These are phyloP conservation scores for Brotogeris chrysoptera DNA, from an alignment of 2,797 vertebrate species.

Conservation along the genomic window DNA sequence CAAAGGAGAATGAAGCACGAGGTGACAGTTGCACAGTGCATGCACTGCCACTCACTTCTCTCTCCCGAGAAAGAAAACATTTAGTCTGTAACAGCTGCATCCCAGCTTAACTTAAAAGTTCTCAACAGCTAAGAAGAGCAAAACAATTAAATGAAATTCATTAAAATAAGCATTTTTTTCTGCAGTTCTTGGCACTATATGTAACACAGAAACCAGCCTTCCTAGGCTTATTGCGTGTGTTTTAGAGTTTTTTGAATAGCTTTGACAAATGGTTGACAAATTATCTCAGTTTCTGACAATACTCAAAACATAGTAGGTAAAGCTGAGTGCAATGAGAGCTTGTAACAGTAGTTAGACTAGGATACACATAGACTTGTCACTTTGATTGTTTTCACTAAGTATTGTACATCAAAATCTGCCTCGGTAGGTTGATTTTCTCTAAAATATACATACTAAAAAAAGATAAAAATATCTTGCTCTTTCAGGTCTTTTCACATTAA, in stretches of 20 bases:
- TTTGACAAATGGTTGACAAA: neutral
- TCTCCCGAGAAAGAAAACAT: neutral
- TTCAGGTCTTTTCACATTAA: neutral
- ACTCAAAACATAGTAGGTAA: neutral
- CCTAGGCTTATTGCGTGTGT: neutral
- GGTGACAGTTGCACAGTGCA: neutral
- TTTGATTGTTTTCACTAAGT: neutral
- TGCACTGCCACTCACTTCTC: neutral
- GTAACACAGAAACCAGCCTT: neutral
- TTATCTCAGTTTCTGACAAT: neutral
- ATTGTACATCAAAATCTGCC: neutral
- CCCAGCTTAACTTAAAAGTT: neutral
- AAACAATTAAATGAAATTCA: neutral
- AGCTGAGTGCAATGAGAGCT: neutral
- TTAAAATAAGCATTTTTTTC: fast-evolving
- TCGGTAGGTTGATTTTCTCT: neutral
- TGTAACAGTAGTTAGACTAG: neutral
- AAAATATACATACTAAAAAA: neutral
- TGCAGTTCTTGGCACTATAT: neutral
- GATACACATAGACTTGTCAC: neutral
- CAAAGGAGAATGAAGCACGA: neutral
- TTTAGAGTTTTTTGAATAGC: neutral
- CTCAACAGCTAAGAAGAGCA: neutral
- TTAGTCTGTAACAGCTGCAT: neutral
- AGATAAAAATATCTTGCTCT: neutral